Conservation (phyloP, 2,888 invertebrate genomes). For the Stenoptilia bipunctidactyla region DNA sequence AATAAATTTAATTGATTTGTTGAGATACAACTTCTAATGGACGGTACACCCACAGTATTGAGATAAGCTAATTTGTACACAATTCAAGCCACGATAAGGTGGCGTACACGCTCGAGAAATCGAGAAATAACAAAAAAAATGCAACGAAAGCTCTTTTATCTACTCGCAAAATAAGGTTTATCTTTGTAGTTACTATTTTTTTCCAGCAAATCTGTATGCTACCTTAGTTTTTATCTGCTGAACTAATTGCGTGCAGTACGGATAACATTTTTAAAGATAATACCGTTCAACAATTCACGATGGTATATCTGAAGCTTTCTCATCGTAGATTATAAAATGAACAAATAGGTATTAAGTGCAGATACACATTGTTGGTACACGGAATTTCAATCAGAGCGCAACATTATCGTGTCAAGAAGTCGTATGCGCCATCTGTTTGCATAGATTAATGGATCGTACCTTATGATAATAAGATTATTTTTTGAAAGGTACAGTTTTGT, state of each 20-base stretch:
- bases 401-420: conserved; percentile 9
- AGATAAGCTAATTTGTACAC: conserved; percentile 8
- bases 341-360: conserved; percentile 49
- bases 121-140: background rate
- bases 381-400: conserved; percentile 64
- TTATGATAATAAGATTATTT: background rate
- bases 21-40: conserved; percentile 6
- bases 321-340: conserved; percentile 49
- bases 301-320: conserved; percentile 32
- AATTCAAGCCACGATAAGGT: background rate
- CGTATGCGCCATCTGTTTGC: conserved; percentile 13
- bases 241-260: conserved; percentile 46
- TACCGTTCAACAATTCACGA: conserved; percentile 40
- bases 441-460: background rate
- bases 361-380: conserved; percentile 61
- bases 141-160: background rate
- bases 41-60: conserved; percentile 9
- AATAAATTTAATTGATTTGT: conserved; percentile 4
- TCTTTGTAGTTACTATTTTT: background rate
- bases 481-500: background rate
- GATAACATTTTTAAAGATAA: conserved; percentile 42
- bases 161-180: background rate
- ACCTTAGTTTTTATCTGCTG: conserved; percentile 47
- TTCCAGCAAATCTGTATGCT: conserved; percentile 1
- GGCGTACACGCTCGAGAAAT: background rate